A percentile compares a stretch with the other conserved stretches of the same genome.
These are phyloP conservation scores for Yoshiicerus persimilis DNA, from an alignment of 1,140 invertebrate genomes.

Conservation along the genomic window DNA sequence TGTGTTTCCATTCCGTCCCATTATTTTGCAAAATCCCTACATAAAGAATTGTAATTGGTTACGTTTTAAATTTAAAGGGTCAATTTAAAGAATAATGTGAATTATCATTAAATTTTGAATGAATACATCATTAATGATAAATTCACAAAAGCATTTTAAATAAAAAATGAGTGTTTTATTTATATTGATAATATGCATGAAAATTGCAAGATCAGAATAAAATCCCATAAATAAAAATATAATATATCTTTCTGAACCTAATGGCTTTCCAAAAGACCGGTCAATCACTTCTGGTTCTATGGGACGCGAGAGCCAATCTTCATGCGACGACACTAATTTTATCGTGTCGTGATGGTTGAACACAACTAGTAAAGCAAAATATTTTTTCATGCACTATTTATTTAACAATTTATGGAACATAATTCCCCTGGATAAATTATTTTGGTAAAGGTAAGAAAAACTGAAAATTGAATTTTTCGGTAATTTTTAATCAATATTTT, in stretches of 20 bases:
- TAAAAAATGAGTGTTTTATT: too few relatives aligned
- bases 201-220: too few relatives aligned
- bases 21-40: not conserved
- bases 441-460: too few relatives aligned
- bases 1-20: not conserved
- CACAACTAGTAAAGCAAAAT: not conserved
- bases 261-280: not conserved
- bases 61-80: too few relatives aligned
- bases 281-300: not conserved
- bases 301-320: not conserved
- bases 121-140: too few relatives aligned
- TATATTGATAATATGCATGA: too few relatives aligned
- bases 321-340: not conserved
- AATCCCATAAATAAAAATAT: not conserved
- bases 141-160: too few relatives aligned
- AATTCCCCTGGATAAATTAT: too few relatives aligned
- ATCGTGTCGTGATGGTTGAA: not conserved
- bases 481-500: not conserved
- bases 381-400: not conserved
- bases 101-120: too few relatives aligned
- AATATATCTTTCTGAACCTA: not conserved
- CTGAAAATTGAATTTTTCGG: not conserved
- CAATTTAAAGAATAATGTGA: too few relatives aligned
- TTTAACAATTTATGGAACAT: too few relatives aligned
- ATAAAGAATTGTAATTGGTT: not conserved